Base-by-base conservation (phyloP, 2,888 invertebrate genomes). In the Drepanosiphum platanoidis region DNA sequence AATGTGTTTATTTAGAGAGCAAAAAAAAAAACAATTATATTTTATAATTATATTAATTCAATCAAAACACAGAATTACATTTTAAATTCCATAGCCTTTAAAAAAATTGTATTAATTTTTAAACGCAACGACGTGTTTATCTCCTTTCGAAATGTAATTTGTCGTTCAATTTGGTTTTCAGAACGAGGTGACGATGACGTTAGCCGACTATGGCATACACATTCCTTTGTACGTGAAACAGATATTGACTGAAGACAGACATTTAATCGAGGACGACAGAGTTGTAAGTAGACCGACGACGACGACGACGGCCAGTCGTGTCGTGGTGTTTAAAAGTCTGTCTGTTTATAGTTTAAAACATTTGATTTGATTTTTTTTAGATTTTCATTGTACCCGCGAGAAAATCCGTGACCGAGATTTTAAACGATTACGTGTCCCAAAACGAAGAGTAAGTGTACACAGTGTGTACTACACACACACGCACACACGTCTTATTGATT, bases 231-330 rank as follows among this genome's bases (percentile, higher is more conserved):
- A 61, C 2, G 7, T 7, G n/a, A 15, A 42, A 61, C n/a, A n/a
- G n/a, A n/a, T 61, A 39, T 61, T 58, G 39, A 61, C 36, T 3
- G 42, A 61, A 61, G 82, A 82, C 27, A 61, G 72, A 61, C 82
- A 82, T 42, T 61, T 72, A n/a, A 7, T 82, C n/a, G 82, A 61
- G 22, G 82, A 82, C 15, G 72, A 82, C 22, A n/a, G 82, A n/a
- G 61, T 39, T 61, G 82, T 82, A 82, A 32, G 72, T 71, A n/a
- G 9, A 58, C 8, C n/a, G 9, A 5, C 4, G 22, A 39, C n/a
- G n/a, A 1, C 13, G 2, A n/a, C 39, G 39, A 36, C 9, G 15
- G 5, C 39, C 4, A 71, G n/a, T 39, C 39, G 39, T 68, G 9
- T 34, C 11, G 34, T 3, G 22, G 5, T 68, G 30, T 32, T n/a